These are phyloP conservation scores for Irena cyanogastra DNA, from an alignment of 2,113 vertebrate species.

Conservation along the genomic window DNA sequence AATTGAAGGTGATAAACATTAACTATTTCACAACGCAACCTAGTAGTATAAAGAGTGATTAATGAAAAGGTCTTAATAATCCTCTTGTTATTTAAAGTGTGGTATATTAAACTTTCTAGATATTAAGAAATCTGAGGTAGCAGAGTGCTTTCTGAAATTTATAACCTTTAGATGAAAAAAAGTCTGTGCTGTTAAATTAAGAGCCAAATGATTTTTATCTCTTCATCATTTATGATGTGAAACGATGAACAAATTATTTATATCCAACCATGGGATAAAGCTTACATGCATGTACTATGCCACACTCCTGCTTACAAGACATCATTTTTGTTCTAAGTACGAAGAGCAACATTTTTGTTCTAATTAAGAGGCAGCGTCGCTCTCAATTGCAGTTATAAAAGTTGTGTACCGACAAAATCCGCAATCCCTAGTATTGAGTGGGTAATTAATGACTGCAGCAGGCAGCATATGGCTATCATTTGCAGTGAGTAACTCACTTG, in stretches of 20 bases:
- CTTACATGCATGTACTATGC: accelerated
- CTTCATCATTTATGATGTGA: neutral
- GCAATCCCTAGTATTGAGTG: neutral
- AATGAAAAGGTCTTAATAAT: neutral
- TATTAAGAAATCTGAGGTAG: neutral
- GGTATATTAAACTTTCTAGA: neutral
- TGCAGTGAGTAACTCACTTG: neutral
- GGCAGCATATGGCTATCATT: neutral
- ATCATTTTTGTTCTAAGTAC: neutral
- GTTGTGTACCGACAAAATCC: neutral
- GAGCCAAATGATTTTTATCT: neutral
- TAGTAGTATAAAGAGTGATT: neutral
- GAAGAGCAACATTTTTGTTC: neutral
- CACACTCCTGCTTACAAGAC: neutral
- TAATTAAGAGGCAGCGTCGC: neutral
- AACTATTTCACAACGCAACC: neutral
- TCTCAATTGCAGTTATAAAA: neutral
- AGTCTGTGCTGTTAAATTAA: neutral
- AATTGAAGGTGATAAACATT: neutral
- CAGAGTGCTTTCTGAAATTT: neutral
- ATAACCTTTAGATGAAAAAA: neutral
- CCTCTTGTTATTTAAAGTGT: neutral
- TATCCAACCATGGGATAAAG: neutral
- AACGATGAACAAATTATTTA: neutral
- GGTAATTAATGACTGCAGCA: neutral